Evolutionary conservation across 1,140 invertebrate species (phyloP).

Genomic region (Rhynchophorus ferrugineus): DNA sequence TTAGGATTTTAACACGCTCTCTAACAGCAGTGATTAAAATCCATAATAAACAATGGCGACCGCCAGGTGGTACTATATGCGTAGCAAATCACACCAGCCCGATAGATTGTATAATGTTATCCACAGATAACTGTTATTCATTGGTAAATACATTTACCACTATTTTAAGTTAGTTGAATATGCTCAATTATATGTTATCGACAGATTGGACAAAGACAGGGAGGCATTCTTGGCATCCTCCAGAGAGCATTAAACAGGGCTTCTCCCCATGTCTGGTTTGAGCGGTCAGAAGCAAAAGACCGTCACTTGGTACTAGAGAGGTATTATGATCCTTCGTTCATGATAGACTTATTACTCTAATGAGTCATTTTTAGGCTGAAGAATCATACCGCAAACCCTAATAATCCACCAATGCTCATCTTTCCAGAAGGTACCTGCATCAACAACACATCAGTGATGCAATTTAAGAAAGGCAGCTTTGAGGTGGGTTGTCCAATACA

Average conservation of each 20-base stretch:
- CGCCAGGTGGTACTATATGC: constrained; percentile 67
- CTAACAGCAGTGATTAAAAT: constrained; percentile 64
- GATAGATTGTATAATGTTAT: constrained; percentile 75
- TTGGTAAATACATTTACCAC: constrained; percentile 73
- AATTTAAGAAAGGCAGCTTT: constrained; percentile 99
- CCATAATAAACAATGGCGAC: constrained; percentile 67
- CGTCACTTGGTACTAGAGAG: constrained; percentile 77
- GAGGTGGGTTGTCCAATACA: constrained; percentile 94
- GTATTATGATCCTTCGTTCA: too few species aligned
- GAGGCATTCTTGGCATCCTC: constrained; percentile 88
- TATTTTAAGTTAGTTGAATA: too few species aligned
- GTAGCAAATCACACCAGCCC: constrained; percentile 92
- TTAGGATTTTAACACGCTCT: constrained; percentile 65
- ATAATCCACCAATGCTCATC: constrained; percentile 95
- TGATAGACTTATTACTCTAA: too few species aligned
- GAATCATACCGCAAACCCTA: constrained; percentile 89
- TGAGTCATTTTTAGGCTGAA: constrained; percentile 54
- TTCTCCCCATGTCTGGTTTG: constrained; percentile 98
- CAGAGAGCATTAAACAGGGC: constrained; percentile 89
- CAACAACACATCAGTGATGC: constrained; percentile 99
- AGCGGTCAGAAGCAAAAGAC: constrained; percentile 93
- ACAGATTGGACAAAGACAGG: constrained; percentile 93
- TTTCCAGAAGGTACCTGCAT: constrained; percentile 99
- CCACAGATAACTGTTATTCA: constrained; percentile 73
- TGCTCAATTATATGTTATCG: too few species aligned